Conservation (phyloP, 2,888 invertebrate genomes). For the Drosophila yooni region DNA sequence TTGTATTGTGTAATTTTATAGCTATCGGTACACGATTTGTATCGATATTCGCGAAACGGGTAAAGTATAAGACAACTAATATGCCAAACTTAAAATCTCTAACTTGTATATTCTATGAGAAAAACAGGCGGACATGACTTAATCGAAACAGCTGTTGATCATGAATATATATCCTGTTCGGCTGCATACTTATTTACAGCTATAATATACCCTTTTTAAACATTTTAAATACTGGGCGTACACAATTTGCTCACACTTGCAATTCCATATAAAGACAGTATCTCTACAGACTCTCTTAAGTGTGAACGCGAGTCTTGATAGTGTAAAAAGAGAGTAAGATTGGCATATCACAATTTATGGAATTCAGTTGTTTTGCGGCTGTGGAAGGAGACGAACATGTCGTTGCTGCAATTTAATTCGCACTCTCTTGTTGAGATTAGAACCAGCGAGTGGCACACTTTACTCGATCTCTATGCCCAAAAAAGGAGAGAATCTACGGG, state of each 20-base stretch:
- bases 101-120: background rate
- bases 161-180: background rate
- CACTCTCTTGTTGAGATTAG: conserved; percentile 50
- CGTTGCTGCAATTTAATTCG: background rate
- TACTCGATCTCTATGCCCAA: conserved; percentile 44
- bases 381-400: conserved; percentile 4
- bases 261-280: background rate
- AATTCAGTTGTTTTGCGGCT: conserved; percentile 2
- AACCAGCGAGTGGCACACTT: conserved; percentile 43
- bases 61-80: background rate
- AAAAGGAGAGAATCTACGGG: conserved; percentile 48
- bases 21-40: background rate
- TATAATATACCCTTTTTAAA: background rate
- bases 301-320: background rate
- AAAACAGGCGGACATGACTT: background rate
- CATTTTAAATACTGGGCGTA: background rate
- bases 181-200: background rate
- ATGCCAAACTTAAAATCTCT: background rate
- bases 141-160: background rate
- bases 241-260: background rate
- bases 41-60: background rate
- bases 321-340: background rate
- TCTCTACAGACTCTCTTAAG: background rate
- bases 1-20: background rate
- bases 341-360: background rate